Conservation (phyloP, 2,888 invertebrate genomes). For the Acronicta alni region DNA sequence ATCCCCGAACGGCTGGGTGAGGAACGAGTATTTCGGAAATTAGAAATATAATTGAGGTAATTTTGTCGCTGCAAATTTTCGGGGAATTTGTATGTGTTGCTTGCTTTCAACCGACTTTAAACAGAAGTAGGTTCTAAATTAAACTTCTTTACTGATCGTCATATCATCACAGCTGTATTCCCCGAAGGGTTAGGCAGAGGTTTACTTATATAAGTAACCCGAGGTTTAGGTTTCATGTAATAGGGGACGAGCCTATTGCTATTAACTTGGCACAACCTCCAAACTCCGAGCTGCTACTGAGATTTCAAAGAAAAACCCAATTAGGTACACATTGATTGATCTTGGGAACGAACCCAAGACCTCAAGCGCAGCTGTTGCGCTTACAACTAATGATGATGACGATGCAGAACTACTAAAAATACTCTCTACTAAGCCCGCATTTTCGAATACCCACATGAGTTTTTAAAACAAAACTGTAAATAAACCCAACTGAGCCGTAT, state of each 20-base stretch:
- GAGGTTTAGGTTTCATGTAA: not conserved
- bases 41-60: conserved; percentile 26
- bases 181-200: too few relatives aligned
- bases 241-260: too few relatives aligned
- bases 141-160: too few relatives aligned
- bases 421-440: not conserved
- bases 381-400: not conserved
- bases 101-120: not conserved
- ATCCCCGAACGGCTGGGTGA: conserved; percentile 22
- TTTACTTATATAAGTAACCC: too few relatives aligned
- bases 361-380: not conserved
- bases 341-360: too few relatives aligned
- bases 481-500: conserved; percentile 8
- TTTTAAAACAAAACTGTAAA: conserved; percentile 14
- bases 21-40: conserved; percentile 31
- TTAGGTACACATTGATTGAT: too few relatives aligned
- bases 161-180: too few relatives aligned
- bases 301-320: too few relatives aligned
- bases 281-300: too few relatives aligned
- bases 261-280: too few relatives aligned
- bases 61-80: conserved; percentile 6
- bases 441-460: not conserved
- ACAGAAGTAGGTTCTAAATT: too few relatives aligned
- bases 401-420: too few relatives aligned
- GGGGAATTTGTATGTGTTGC: not conserved